Conservation (phyloP, 2,113 vertebrate species). For the Phalacrocorax brasilianus region DNA sequence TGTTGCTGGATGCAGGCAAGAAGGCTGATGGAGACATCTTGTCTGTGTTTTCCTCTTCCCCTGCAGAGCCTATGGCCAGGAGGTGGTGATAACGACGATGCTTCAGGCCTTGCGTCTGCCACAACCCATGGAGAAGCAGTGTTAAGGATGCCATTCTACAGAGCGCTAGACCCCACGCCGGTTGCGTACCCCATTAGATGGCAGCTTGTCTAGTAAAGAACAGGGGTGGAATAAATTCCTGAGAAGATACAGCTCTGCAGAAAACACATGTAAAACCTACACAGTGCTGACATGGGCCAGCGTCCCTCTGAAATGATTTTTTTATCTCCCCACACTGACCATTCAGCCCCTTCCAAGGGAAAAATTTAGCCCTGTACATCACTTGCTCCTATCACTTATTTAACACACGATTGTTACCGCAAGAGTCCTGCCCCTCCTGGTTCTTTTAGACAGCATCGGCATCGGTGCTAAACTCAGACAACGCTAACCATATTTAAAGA, state of each 20-base stretch:
- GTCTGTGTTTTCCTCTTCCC: background rate
- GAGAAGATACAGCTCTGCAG: background rate
- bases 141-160: background rate
- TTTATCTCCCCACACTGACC: background rate
- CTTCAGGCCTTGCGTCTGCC: background rate
- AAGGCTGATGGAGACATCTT: background rate
- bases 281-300: fast-evolving
- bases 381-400: background rate
- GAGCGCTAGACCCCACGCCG: background rate
- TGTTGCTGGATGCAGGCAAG: background rate
- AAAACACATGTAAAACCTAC: background rate
- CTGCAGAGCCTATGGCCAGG: background rate
- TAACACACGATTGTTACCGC: background rate
- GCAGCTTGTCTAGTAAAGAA: background rate
- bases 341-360: background rate
- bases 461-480: background rate
- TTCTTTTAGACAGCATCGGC: background rate
- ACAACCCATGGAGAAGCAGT: background rate
- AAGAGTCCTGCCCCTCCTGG: background rate
- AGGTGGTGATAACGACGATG: background rate
- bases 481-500: conserved; percentile 47
- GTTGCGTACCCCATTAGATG: background rate
- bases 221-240: background rate
- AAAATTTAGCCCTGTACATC: background rate
- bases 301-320: background rate